Conservation (phyloP, 2,113 vertebrate species). For the Mormyrus iriodes region DNA sequence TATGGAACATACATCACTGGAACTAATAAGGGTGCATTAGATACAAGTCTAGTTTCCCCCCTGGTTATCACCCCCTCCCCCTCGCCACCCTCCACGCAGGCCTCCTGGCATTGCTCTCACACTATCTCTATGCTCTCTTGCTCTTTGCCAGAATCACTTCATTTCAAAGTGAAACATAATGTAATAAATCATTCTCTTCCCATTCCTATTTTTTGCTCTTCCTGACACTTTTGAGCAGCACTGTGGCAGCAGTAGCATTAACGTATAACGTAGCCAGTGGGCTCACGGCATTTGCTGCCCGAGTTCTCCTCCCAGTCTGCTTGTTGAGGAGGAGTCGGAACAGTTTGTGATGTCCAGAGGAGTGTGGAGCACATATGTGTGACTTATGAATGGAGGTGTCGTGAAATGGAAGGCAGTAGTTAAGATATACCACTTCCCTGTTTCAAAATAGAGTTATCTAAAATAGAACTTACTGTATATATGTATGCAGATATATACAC, state of each 20-base stretch:
- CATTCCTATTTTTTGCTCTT: not conserved
- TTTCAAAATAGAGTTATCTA: not conserved
- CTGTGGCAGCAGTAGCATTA: not conserved
- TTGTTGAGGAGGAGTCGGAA: not conserved
- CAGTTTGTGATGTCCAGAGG: not conserved
- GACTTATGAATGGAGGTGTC: not conserved
- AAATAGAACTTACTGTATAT: not conserved
- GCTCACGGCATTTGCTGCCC: not conserved
- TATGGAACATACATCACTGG: conserved; percentile 32
- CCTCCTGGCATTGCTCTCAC: not conserved
- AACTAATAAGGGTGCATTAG: conserved; percentile 29
- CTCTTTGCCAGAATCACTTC: not conserved
- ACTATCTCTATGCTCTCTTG: not conserved
- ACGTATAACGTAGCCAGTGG: not conserved
- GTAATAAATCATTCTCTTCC: conserved; percentile 17
- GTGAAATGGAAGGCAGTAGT: not conserved
- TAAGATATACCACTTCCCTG: not conserved
- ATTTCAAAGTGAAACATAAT: conserved; percentile 12
- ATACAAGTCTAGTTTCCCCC: not conserved
- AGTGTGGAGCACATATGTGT: not conserved
- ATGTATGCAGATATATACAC: not conserved
- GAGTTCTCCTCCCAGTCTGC: not conserved
- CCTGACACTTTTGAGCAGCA: not conserved
- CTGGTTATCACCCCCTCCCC: not conserved
- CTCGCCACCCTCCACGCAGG: not conserved